Conservation (phyloP, 2,888 invertebrate species). For the Beris chalybata region DNA sequence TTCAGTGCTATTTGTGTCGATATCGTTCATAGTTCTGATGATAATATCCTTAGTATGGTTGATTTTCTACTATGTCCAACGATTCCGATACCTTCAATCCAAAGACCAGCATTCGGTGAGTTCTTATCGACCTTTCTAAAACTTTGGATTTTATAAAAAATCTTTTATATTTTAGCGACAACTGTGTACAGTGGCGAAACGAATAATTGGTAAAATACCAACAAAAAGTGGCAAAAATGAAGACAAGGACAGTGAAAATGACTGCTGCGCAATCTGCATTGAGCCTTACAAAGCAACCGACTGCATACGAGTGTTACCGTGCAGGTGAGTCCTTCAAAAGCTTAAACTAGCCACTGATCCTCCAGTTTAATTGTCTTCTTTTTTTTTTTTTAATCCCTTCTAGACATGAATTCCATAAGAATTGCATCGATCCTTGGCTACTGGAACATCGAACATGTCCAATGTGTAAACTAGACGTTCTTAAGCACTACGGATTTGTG, state of each 20-base stretch:
- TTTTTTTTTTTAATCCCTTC: constrained; percentile 44
- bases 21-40: constrained; percentile 94
- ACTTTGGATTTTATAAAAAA: background rate
- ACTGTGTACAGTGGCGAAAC: constrained; percentile 89
- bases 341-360: too few relatives aligned
- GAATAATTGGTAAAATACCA: constrained; percentile 90
- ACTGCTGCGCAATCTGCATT: constrained; percentile 94
- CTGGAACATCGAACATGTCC: constrained; percentile 94
- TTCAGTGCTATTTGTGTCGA: constrained; percentile 91
- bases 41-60: constrained; percentile 94
- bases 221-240: constrained; percentile 83
- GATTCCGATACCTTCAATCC: constrained; percentile 91
- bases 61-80: constrained; percentile 93
- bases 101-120: constrained; percentile 90
- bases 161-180: constrained; percentile 68
- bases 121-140: constrained; percentile 40
- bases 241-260: constrained; percentile 84
- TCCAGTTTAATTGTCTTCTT: too few relatives aligned
- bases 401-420: constrained; percentile 95
- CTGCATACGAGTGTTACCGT: constrained; percentile 84
- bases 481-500: constrained; percentile 86
- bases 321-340: constrained; percentile 68
- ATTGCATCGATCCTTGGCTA: constrained; percentile 95
- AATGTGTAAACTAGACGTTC: constrained; percentile 96
- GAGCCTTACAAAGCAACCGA: constrained; percentile 89